Evolutionary conservation across 2,888 invertebrate genomes (phyloP).

Genomic region (Osmoderma eremita): DNA sequence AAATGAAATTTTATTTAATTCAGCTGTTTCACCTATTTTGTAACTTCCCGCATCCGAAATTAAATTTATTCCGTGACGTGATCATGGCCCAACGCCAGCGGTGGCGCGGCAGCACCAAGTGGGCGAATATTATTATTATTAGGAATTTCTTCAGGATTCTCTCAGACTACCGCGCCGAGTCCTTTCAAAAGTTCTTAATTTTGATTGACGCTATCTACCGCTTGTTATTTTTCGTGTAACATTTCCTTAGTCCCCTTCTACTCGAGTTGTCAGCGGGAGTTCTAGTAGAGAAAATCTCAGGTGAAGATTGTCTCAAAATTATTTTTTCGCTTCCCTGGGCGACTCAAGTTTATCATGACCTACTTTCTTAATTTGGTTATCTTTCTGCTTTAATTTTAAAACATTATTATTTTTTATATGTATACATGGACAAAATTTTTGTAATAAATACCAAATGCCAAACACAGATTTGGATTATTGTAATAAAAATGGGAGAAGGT

Average conservation of each 20-base stretch:
- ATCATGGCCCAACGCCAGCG: neutral
- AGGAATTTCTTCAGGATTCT: constrained; percentile 34
- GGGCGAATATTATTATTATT: constrained; percentile 30
- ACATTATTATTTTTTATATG: no score
- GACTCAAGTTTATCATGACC: neutral
- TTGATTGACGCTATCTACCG: constrained; percentile 44
- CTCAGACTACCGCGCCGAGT: constrained; percentile 30
- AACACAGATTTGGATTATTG: no score
- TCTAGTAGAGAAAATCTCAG: constrained; percentile 25
- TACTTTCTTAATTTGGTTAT: neutral
- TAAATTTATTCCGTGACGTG: constrained; percentile 22
- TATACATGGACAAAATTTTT: no score
- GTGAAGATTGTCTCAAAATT: constrained; percentile 14
- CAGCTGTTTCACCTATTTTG: constrained; percentile 25
- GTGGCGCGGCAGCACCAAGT: constrained; percentile 8
- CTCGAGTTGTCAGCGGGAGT: constrained; percentile 28
- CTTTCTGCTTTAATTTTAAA: neutral
- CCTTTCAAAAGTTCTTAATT: constrained; percentile 43
- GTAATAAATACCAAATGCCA: no score
- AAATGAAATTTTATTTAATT: constrained; percentile 28
- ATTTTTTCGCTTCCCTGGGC: constrained; percentile 1
- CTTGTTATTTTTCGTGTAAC: constrained; percentile 41
- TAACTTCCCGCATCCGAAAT: constrained; percentile 25
- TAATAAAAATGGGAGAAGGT: no score
- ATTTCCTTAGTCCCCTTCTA: constrained; percentile 19